Conservation (phyloP, 2,888 invertebrate genomes). For the Mantis religiosa region DNA sequence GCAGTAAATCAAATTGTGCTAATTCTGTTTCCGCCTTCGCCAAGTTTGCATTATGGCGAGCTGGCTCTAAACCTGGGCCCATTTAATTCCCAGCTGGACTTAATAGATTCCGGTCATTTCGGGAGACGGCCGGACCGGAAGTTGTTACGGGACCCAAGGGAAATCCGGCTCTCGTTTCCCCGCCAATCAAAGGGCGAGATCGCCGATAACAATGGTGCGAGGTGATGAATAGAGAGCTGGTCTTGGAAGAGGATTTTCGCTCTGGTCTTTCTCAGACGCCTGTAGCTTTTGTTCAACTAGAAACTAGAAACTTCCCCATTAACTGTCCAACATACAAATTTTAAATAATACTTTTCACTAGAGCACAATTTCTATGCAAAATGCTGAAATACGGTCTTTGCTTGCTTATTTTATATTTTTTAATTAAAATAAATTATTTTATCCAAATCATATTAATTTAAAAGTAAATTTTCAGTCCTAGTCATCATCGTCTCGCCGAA, state of each 20-base stretch:
- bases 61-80: background rate
- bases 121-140: conserved; percentile 28
- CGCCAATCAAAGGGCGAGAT: conserved; percentile 30
- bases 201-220: conserved; percentile 9
- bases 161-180: conserved; percentile 31
- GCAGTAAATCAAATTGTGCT: background rate
- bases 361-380: no score
- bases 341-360: no score
- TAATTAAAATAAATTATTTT: no score
- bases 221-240: background rate
- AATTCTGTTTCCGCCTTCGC: background rate
- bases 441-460: no score
- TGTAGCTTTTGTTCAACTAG: no score
- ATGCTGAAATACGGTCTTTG: no score
- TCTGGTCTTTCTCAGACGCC: background rate
- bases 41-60: background rate
- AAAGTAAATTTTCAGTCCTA: no score
- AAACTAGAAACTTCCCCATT: no score
- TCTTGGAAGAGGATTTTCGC: background rate
- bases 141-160: conserved; percentile 32
- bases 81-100: background rate
- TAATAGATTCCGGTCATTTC: conserved; percentile 13
- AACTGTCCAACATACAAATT: no score
- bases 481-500: no score
- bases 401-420: no score